Conservation (phyloP, 2,888 invertebrate species). For the Lochmaea capreae region DNA sequence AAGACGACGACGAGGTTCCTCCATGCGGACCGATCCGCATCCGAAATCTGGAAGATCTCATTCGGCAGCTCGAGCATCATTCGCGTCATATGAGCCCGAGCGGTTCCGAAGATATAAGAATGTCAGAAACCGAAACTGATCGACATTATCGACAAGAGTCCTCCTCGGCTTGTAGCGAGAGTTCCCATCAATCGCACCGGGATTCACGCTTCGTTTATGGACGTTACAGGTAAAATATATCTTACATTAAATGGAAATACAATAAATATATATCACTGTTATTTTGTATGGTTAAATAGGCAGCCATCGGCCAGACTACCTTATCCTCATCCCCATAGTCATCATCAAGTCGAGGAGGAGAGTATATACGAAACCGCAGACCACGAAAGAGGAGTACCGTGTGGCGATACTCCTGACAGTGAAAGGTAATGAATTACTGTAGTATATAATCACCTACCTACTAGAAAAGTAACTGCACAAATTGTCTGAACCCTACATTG, state of each 20-base stretch:
- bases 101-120: conserved; percentile 89
- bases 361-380: conserved; percentile 90
- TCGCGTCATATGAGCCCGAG: conserved; percentile 91
- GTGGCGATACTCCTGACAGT: conserved; percentile 87
- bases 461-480: neutral
- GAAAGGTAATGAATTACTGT: conserved; percentile 76
- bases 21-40: conserved; percentile 88
- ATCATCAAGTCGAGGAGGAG: conserved; percentile 77
- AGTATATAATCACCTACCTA: neutral
- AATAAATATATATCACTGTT: neutral
- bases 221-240: conserved; percentile 70
- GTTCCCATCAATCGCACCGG: conserved; percentile 81
- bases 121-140: conserved; percentile 91
- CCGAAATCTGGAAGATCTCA: conserved; percentile 90
- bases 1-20: conserved; percentile 81
- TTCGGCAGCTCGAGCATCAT: conserved; percentile 89
- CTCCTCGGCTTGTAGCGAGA: conserved; percentile 77
- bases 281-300: conserved; percentile 17
- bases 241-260: neutral
- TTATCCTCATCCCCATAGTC: conserved; percentile 63
- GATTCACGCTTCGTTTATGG: conserved; percentile 79
- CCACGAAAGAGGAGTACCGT: conserved; percentile 74
- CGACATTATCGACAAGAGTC: conserved; percentile 79
- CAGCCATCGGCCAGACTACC: conserved; percentile 55
- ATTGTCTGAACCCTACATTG: too few species aligned